These are phyloP conservation scores for Frankliniella fusca DNA, from an alignment of 2,888 invertebrate genomes.

Conservation along the genomic window DNA sequence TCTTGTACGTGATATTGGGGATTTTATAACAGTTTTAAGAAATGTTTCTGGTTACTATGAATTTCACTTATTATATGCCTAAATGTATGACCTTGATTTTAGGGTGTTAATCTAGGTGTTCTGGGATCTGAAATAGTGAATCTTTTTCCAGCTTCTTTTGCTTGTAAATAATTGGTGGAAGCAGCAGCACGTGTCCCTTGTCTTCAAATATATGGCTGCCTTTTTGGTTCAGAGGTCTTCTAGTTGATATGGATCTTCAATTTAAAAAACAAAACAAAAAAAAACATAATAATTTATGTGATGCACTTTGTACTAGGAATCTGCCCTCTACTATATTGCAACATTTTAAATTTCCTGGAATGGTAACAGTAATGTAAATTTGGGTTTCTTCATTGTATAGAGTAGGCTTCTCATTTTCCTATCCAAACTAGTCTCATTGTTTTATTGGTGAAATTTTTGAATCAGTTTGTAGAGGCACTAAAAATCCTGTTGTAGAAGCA, in stretches of 20 bases:
- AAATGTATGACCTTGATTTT: neutral
- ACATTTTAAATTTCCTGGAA: neutral
- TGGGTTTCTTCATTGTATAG: neutral
- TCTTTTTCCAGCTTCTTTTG: conserved; percentile 13
- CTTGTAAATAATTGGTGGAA: conserved; percentile 19
- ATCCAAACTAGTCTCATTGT: neutral
- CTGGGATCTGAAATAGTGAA: neutral
- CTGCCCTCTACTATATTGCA: neutral
- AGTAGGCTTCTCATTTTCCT: neutral
- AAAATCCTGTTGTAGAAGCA: too few relatives aligned
- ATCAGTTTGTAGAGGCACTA: neutral
- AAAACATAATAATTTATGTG: neutral
- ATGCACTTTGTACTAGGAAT: neutral
- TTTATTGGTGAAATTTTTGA: neutral
- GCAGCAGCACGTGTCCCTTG: neutral
- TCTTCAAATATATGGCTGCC: neutral
- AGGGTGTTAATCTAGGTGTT: conserved; percentile 2
- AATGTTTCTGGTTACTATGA: neutral
- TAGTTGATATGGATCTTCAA: neutral
- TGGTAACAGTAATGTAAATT: neutral
- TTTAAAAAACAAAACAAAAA: too few relatives aligned
- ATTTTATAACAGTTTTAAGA: neutral
- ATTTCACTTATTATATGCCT: conserved; percentile 19
- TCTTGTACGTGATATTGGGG: conserved; percentile 25
- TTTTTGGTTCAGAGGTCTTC: neutral